Base-by-base conservation (phyloP, 2,888 invertebrate genomes). In the Anorthoa munda region DNA sequence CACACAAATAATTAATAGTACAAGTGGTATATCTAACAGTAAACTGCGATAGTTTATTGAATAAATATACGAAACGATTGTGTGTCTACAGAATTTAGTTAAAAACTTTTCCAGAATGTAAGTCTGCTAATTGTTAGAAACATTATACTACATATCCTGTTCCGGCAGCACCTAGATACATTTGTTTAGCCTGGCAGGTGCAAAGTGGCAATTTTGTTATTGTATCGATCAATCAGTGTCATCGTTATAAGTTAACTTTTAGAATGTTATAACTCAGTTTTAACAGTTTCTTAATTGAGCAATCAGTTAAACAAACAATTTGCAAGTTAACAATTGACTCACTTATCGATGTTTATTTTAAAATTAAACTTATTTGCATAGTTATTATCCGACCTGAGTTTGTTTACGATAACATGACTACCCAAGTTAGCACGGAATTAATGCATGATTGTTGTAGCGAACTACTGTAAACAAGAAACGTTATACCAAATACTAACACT, bases 351-450 rank as follows among this genome's bases (percentile, higher is more conserved):
- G 84, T 86, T 84, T 81, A 79, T 72, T 78, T 79, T 72, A 77
- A 73, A 82, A 77, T 84, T 79, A 80, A 85, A 83, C 48, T 76
- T 83, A 80, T 85, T 81, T 83, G 73, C 76, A 74, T 77, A 86
- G 73, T 66, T 83, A 81, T 78, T 80, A 81, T 67, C 76, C 71
- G 65, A 63, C 55, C 59, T 58, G 75, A 73, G 85, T 87, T 87
- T 90, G 87, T 90, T 90, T 90, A 90, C 89, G 85, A 80, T 83
- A 84, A 77, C 82, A 79, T 82, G 79, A 83, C 82, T 81, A 81
- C 78, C 72, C 69, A 81, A 79, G 79, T 82, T 84, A 87, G 79
- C 89, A 89, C 88, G 89, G 86, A 87, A 89, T 87, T 84, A 85
- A 84, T 79, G 85, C 88, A 91, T 89, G 89, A 88, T 87, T 88